Evolutionary conservation across 2,888 invertebrate species (phyloP).

Genomic region (Calameuta idolon): DNA sequence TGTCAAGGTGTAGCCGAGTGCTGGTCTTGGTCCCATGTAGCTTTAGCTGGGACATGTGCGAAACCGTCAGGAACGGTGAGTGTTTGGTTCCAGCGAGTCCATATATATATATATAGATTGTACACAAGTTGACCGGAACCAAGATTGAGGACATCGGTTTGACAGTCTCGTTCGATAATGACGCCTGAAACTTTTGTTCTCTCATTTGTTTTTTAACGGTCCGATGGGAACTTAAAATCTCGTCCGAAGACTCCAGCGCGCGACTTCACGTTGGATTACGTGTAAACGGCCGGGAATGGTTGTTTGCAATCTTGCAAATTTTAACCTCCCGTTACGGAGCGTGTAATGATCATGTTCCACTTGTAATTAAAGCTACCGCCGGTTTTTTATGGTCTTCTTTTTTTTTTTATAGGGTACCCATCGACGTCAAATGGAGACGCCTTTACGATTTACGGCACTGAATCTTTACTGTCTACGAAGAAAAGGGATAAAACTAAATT

Average conservation of each 20-base stretch:
- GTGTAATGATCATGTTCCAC: not conserved
- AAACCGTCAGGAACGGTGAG: slow-evolving; percentile 4
- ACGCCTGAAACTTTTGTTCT: not conserved
- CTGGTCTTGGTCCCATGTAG: not conserved
- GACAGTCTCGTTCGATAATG: not conserved
- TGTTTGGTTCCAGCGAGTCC: not conserved
- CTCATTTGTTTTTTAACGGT: not conserved
- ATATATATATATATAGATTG: not conserved
- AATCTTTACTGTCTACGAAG: not conserved
- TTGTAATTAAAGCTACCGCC: not conserved
- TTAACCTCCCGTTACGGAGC: not conserved
- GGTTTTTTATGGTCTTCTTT: not conserved
- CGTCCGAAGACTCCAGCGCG: not conserved
- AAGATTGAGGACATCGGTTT: not conserved
- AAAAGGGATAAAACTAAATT: not conserved
- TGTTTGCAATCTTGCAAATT: not conserved
- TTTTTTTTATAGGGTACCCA: not conserved
- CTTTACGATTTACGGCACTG: not conserved
- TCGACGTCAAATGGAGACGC: not conserved
- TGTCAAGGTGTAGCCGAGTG: slow-evolving; percentile 1
- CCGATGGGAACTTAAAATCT: not conserved
- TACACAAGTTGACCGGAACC: not conserved
- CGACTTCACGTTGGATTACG: not conserved
- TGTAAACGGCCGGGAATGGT: not conserved
- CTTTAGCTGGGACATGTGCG: not conserved